Conservation (phyloP, 2,888 invertebrate genomes). For the Parnassius smintheus region DNA sequence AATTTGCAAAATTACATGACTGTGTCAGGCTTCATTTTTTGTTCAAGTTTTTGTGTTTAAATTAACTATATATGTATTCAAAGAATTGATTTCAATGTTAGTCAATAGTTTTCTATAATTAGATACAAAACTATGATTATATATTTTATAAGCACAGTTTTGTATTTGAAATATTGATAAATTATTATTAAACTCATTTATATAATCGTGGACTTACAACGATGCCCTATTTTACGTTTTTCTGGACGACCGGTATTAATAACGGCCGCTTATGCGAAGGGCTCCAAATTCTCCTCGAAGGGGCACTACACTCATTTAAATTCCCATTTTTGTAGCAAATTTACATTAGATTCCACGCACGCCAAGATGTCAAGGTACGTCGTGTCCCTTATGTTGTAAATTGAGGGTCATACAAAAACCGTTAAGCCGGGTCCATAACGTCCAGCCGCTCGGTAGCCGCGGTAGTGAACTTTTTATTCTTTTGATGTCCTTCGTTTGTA, state of each 20-base stretch:
- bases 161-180: neutral
- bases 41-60: no score
- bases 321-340: slow-evolving; percentile 77
- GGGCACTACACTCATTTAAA: slow-evolving; percentile 77
- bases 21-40: no score
- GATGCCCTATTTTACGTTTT: slow-evolving; percentile 45
- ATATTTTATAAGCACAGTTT: no score
- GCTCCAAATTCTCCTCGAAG: slow-evolving; percentile 44
- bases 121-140: neutral
- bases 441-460: slow-evolving; percentile 68
- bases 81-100: no score
- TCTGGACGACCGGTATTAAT: slow-evolving; percentile 61
- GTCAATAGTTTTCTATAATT: no score
- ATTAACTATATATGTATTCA: no score
- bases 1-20: no score
- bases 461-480: slow-evolving; percentile 55
- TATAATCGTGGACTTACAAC: slow-evolving; percentile 22
- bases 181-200: slow-evolving; percentile 26
- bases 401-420: slow-evolving; percentile 80
- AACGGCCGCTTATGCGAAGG: slow-evolving; percentile 70
- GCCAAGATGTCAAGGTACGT: slow-evolving; percentile 68
- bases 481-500: slow-evolving; percentile 67
- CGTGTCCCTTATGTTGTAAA: slow-evolving; percentile 76
- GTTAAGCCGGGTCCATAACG: slow-evolving; percentile 74
- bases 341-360: slow-evolving; percentile 74